phyloP scores from a whole-genome alignment of 2,113 vertebrate genomes.

The Platichthys flesus region DNA sequence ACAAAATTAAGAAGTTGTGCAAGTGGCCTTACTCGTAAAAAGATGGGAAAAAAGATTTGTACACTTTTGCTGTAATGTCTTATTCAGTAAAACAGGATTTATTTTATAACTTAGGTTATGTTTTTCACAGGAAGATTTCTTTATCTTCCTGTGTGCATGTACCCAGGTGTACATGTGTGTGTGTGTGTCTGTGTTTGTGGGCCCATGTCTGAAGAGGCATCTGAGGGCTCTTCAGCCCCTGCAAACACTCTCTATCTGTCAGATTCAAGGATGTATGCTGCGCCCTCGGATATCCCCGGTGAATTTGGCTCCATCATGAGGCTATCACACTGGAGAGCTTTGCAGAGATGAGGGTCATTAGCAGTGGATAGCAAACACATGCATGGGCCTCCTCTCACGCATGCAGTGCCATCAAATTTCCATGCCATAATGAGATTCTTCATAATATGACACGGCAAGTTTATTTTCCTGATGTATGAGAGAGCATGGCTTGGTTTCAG shows the following conservation, averaged over 20 bases:
- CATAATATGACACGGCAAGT: conserved; percentile 41
- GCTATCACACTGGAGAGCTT: conserved; percentile 40
- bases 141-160: background rate
- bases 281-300: conserved; percentile 18
- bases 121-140: too few relatives aligned
- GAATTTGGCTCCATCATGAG: conserved; percentile 47
- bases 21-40: too few relatives aligned
- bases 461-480: conserved; percentile 48
- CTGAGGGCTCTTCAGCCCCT: conserved; percentile 47
- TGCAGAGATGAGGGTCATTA: conserved; percentile 50
- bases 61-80: too few relatives aligned
- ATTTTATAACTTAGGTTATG: too few relatives aligned
- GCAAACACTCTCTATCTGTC: conserved; percentile 21
- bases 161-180: background rate
- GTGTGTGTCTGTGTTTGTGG: background rate
- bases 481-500: conserved; percentile 37
- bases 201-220: conserved; percentile 26
- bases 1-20: too few relatives aligned
- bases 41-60: too few relatives aligned
- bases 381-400: conserved; percentile 36
- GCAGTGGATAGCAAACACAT: conserved; percentile 49
- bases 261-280: conserved; percentile 42
- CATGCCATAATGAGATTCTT: conserved; percentile 61
- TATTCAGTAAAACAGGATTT: too few relatives aligned
- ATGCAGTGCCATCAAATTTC: conserved; percentile 51